These are phyloP conservation scores for Desmophyllum pertusum DNA, from an alignment of 92 coral and sea anemone genomes.

Conservation along the genomic window DNA sequence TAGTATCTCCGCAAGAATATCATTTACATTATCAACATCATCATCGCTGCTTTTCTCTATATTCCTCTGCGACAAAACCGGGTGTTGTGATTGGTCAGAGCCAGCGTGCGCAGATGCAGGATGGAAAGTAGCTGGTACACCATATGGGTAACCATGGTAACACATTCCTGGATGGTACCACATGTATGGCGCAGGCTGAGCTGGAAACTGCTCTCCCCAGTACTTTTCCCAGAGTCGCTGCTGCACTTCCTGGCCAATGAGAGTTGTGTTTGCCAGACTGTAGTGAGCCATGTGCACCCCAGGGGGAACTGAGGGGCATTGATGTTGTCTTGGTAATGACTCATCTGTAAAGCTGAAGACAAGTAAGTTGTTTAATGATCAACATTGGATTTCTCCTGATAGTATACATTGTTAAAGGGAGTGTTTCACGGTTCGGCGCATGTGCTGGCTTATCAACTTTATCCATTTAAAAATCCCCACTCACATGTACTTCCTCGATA, in stretches of 20 bases:
- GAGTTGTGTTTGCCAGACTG: slow-evolving; percentile 46
- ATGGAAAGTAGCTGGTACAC: neutral
- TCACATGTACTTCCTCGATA: too few relatives aligned
- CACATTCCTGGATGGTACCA: slow-evolving; percentile 22
- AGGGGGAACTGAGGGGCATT: slow-evolving; percentile 36
- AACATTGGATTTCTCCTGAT: neutral
- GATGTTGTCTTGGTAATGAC: slow-evolving; percentile 37
- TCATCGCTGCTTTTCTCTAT: neutral
- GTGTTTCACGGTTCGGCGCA: too few relatives aligned
- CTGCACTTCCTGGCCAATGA: slow-evolving; percentile 40
- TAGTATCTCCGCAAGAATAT: neutral
- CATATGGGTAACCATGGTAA: slow-evolving; percentile 11
- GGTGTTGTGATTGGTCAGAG: neutral
- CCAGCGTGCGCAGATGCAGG: neutral
- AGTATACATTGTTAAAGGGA: neutral
- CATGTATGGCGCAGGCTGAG: neutral
- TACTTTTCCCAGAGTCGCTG: slow-evolving; percentile 41
- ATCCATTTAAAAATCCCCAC: too few relatives aligned
- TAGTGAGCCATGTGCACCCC: slow-evolving; percentile 35
- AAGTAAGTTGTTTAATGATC: neutral
- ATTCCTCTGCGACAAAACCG: neutral
- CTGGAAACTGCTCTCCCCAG: slow-evolving; percentile 19
- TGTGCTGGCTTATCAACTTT: too few relatives aligned
- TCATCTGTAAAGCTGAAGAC: slow-evolving; percentile 19
- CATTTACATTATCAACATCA: neutral